Percentiles rank a stretch among this genome's conserved stretches.
Conservation (phyloP, 2,888 invertebrate genomes). For the Rhamnusium bicolor region DNA sequence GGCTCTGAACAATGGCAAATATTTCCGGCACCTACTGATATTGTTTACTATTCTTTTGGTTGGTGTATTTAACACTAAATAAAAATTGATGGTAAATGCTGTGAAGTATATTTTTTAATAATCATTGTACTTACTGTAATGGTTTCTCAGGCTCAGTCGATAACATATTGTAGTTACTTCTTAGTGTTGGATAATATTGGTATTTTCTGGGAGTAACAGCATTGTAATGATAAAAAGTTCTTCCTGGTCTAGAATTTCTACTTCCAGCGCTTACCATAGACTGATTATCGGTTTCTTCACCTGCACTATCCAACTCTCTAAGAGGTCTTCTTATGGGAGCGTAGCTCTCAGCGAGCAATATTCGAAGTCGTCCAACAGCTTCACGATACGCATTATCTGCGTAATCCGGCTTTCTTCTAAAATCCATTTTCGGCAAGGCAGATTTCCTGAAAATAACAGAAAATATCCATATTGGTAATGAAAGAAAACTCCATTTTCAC, state of each 20-base stretch:
- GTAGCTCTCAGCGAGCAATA: conserved; percentile 85
- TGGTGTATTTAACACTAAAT: too few species aligned
- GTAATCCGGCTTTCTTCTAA: conserved; percentile 80
- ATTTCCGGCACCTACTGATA: too few species aligned
- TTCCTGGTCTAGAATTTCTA: conserved; percentile 57
- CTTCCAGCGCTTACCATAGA: conserved; percentile 70
- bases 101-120: not conserved
- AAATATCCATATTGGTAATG: too few species aligned
- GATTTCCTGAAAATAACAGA: conserved; percentile 61
- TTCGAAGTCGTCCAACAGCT: conserved; percentile 85
- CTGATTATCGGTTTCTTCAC: conserved; percentile 76
- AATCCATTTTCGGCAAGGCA: conserved; percentile 70
- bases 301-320: conserved; percentile 72
- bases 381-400: conserved; percentile 89
- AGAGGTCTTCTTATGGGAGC: conserved; percentile 72
- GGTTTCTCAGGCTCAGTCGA: conserved; percentile 42
- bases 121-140: conserved; percentile 38
- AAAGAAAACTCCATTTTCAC: too few species aligned
- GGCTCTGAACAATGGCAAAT: too few species aligned
- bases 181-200: conserved; percentile 56
- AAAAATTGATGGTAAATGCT: too few species aligned
- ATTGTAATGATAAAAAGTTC: conserved; percentile 56
- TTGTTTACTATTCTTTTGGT: too few species aligned
- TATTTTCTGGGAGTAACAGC: conserved; percentile 55
- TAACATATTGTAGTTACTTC: conserved; percentile 36